A percentile compares a stretch with the other conserved stretches of the same genome.
Conservation (phyloP, 2,113 vertebrate species). For the Platichthys stellatus region DNA sequence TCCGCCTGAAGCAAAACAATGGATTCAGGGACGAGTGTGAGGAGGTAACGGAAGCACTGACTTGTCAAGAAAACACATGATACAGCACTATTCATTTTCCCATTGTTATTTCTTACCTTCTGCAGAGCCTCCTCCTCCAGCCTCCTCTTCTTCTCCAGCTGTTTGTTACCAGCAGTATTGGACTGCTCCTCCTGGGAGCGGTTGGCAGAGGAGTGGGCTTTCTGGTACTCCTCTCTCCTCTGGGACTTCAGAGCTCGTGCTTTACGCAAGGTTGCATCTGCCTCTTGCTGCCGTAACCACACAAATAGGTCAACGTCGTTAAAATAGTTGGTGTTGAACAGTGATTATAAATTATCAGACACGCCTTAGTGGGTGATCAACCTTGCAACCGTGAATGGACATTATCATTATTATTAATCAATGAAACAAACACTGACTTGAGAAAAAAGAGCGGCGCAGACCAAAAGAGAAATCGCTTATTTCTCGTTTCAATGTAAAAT, state of each 20-base stretch:
- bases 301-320: constrained; percentile 2
- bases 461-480: too few relatives aligned
- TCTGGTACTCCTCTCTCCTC: constrained; percentile 93
- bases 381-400: too few relatives aligned
- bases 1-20: constrained; percentile 83
- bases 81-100: background rate
- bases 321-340: constrained; percentile 1
- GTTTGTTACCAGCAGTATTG: constrained; percentile 81
- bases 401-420: too few relatives aligned
- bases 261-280: constrained; percentile 88
- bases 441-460: too few relatives aligned
- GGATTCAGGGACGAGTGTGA: constrained; percentile 2
- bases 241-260: constrained; percentile 86
- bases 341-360: background rate
- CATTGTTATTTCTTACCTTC: constrained; percentile 80
- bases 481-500: too few relatives aligned
- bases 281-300: constrained; percentile 85
- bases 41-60: background rate
- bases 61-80: background rate
- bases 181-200: constrained; percentile 92
- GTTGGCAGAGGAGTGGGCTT: constrained; percentile 86
- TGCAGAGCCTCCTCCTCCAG: constrained; percentile 93
- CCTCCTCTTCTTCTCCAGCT: constrained; percentile 91
- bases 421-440: too few relatives aligned
- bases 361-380: too few relatives aligned